phyloP scores from a whole-genome alignment of 1,140 invertebrate genomes.

The Laupala kohalensis region DNA sequence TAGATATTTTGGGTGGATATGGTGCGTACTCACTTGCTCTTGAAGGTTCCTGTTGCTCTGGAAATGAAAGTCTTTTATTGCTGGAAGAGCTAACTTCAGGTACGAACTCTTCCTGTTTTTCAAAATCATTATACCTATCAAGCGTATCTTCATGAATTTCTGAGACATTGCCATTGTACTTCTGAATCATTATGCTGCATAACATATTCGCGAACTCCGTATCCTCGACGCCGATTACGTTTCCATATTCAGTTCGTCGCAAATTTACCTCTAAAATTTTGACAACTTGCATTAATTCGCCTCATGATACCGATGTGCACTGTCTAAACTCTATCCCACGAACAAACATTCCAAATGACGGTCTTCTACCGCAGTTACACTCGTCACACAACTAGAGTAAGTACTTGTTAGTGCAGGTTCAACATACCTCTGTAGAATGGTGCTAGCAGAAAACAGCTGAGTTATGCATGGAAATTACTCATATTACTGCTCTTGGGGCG shows the following conservation, averaged over 20 bases:
- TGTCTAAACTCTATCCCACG: neutral
- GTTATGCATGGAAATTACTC: too few species aligned
- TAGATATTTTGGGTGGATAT: too few species aligned
- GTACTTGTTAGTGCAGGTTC: conserved; percentile 5
- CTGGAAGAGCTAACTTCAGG: neutral
- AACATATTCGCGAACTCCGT: too few species aligned
- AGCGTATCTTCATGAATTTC: conserved; percentile 7
- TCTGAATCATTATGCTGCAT: too few species aligned
- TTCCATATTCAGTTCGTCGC: neutral
- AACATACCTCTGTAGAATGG: neutral
- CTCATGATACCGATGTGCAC: neutral
- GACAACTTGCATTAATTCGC: neutral
- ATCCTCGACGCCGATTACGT: too few species aligned
- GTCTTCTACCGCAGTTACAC: too few species aligned
- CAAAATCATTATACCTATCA: conserved; percentile 8
- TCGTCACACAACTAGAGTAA: too few species aligned
- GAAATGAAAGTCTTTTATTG: too few species aligned
- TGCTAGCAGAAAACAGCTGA: too few species aligned
- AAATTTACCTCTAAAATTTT: conserved; percentile 1
- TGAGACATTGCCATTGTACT: neutral
- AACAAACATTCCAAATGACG: too few species aligned
- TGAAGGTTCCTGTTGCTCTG: neutral
- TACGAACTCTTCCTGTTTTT: conserved; percentile 6
- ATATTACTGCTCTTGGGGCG: neutral
- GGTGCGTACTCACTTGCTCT: neutral